Base-by-base conservation (phyloP, 1,140 invertebrate species). In the Drosophila orosa region DNA sequence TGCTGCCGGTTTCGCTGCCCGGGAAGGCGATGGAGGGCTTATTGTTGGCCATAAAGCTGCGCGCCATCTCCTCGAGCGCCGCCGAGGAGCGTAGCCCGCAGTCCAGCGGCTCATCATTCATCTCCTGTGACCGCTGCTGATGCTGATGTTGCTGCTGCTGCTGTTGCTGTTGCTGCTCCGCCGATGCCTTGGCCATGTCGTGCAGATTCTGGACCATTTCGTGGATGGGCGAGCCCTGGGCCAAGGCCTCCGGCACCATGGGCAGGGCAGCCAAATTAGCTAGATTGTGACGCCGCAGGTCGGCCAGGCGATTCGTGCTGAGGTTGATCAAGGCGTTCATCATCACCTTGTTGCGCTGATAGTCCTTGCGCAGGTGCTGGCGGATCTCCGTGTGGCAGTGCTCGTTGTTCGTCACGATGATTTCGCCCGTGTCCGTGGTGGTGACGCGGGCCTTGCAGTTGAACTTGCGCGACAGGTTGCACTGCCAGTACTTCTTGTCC, bases 401-500 rank as follows among this genome's bases (percentile, higher is more conserved):
- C 59, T 92, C 91, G 48, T 92, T 92, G 69, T 92, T 92, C 3
- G 91, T 92, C 10, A 92, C 91, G 61, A 92, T 92, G 13, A 92
- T 92, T 59, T 92, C 91, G 45, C 91, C 91, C 6, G 90, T 92
- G 44, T 92, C 91, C 19, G 91, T 92, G 47, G 91, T 92, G 35
- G 91, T 92, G 0, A 92, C 91, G 19, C 91, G 91, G 3, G 91
- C 91, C 65, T 92, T 92, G 65, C 91, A 92, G 72, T 92, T 92
- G 37, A 91, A 92, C 40, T 92, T 92, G 33, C 91, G 78, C 48
- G 91, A 92, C 52, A 92, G 80, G 75, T 92, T 92, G 56, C 91
- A 92, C 66, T 92, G 91, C 91, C 91, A 92, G 74, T 92, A 92
- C 72, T 92, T 92, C 60, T 92, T 92, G 44, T 92, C 91, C 77